Conservation (phyloP, 2,888 invertebrate species). For the Globia sparganii region DNA sequence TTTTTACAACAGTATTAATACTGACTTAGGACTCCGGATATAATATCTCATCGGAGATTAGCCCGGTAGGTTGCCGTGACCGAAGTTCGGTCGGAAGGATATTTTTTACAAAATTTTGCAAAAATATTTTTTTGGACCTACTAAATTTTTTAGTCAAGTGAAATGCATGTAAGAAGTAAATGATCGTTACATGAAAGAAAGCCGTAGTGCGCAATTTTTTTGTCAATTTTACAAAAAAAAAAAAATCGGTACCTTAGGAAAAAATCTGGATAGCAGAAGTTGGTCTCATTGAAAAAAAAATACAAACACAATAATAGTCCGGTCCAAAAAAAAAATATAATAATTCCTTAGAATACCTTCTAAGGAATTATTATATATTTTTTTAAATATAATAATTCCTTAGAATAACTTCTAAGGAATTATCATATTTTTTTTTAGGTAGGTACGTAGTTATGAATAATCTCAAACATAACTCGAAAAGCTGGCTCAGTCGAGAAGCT, state of each 20-base stretch:
- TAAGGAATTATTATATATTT: too few species aligned
- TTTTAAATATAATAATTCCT: too few species aligned
- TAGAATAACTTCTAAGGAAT: too few species aligned
- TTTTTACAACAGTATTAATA: not conserved
- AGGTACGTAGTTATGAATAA: conserved; percentile 19
- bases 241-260: not conserved
- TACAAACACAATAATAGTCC: too few species aligned
- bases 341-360: too few species aligned
- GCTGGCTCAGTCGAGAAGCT: conserved; percentile 13
- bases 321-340: too few species aligned
- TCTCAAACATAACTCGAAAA: conserved; percentile 27
- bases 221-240: too few species aligned
- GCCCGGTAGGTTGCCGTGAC: not conserved
- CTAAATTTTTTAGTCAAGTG: not conserved
- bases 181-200: too few species aligned
- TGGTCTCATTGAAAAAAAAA: not conserved
- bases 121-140: not conserved
- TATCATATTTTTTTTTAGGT: too few species aligned
- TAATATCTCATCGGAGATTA: not conserved
- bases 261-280: not conserved
- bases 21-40: not conserved
- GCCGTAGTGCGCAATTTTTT: too few species aligned
- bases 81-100: too few species aligned
- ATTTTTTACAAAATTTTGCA: not conserved
- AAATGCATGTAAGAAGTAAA: too few species aligned